Percentiles rank a stretch among this genome's conserved stretches.
phyloP scores from a whole-genome alignment of 2,797 vertebrate species.

The Valencia hispanica region DNA sequence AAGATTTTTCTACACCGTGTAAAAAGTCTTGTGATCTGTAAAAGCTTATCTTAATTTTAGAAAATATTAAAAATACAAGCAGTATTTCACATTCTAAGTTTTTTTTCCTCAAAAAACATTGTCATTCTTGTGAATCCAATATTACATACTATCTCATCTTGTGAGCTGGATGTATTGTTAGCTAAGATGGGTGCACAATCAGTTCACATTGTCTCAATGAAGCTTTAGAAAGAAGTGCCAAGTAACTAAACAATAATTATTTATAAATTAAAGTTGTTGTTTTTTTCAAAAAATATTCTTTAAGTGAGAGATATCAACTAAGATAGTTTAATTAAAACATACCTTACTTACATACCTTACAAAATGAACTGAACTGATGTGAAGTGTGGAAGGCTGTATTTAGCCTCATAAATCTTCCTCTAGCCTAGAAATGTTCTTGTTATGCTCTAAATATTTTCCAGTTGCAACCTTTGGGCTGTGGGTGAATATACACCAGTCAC shows the following conservation, averaged over 20 bases:
- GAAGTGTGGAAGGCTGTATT: neutral
- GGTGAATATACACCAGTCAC: slow-evolving; percentile 9
- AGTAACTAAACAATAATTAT: neutral
- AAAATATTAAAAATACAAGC: neutral
- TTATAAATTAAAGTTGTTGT: neutral
- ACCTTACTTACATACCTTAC: neutral
- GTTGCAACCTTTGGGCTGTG: slow-evolving; percentile 4
- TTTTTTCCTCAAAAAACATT: neutral
- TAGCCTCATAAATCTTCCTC: neutral
- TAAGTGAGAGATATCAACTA: neutral
- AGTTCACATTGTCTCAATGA: neutral
- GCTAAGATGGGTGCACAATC: neutral
- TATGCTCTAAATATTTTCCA: slow-evolving; percentile 2
- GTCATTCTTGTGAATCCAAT: neutral
- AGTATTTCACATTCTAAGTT: neutral
- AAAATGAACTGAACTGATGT: neutral
- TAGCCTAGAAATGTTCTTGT: neutral
- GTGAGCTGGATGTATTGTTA: neutral
- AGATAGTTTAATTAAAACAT: neutral
- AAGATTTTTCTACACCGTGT: neutral
- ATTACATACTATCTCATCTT: neutral
- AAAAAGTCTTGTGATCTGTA: neutral
- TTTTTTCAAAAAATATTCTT: neutral
- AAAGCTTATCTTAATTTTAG: neutral
- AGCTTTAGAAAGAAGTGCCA: neutral